Evolutionary conservation across 1,140 invertebrate genomes (phyloP).

Genomic region (Calephelis nemesis): DNA sequence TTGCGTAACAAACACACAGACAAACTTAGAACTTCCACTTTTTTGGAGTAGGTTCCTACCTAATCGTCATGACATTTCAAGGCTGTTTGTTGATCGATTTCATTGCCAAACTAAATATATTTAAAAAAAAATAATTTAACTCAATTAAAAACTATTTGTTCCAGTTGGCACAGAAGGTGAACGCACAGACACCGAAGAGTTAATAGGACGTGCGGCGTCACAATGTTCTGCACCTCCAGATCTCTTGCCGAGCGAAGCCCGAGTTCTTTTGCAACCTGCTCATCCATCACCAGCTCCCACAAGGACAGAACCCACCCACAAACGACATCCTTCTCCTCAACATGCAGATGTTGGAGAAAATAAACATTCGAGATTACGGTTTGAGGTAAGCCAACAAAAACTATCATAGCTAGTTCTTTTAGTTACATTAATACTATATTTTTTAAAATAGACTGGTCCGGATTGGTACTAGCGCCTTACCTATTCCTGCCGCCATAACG

Average conservation of each 20-base stretch:
- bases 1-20: no score
- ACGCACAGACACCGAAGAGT: constrained; percentile 80
- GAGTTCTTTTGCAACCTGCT: constrained; percentile 58
- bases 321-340: constrained; percentile 41
- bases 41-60: no score
- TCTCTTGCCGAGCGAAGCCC: constrained; percentile 67
- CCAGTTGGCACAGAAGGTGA: constrained; percentile 78
- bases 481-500: no score
- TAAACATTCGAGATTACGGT: constrained; percentile 57
- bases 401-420: not conserved
- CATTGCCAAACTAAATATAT: no score
- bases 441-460: no score
- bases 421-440: not conserved
- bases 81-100: no score
- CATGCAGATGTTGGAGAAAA: constrained; percentile 42
- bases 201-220: constrained; percentile 75
- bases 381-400: constrained; percentile 51
- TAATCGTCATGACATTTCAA: no score
- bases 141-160: constrained; percentile 42
- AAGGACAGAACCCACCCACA: constrained; percentile 39
- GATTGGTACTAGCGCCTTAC: no score
- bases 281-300: constrained; percentile 43
- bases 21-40: no score
- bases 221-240: constrained; percentile 75
- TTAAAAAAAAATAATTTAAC: not conserved